A percentile compares a stretch with the other conserved stretches of the same genome.
Conservation (phyloP, 1,140 invertebrate species). For the Triops longicaudatus region DNA sequence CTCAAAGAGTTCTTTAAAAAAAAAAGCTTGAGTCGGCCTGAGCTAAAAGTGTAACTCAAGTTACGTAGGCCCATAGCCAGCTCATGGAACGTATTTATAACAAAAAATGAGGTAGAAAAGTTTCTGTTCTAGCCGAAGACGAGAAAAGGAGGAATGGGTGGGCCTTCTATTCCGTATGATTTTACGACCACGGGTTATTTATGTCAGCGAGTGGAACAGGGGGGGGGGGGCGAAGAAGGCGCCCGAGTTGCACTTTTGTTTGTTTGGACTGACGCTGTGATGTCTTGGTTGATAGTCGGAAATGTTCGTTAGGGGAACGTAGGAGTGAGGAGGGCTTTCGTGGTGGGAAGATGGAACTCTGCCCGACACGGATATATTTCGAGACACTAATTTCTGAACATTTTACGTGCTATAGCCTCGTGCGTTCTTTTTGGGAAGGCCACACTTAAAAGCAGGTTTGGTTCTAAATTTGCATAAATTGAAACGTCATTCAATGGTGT, state of each 20-base stretch:
- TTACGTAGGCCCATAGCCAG: background rate
- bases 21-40: too few species aligned
- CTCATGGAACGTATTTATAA: background rate
- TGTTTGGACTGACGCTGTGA: background rate
- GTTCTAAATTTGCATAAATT: background rate
- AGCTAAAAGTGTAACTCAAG: background rate
- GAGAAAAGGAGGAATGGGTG: too few species aligned
- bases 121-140: background rate
- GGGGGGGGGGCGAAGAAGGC: background rate
- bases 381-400: background rate
- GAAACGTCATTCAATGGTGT: background rate
- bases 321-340: background rate
- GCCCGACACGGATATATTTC: background rate
- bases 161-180: background rate
- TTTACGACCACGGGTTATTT: background rate
- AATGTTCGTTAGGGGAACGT: background rate
- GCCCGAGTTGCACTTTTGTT: constrained; percentile 1
- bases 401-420: too few species aligned
- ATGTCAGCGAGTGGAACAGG: background rate
- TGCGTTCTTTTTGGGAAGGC: background rate
- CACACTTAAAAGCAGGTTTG: background rate
- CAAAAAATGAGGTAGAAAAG: background rate
- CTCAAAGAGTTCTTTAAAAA: too few species aligned
- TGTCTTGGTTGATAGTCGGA: background rate
- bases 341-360: background rate